Percentiles rank a stretch among this genome's conserved stretches.
These are phyloP conservation scores for Agrochola macilenta DNA, from an alignment of 2,888 invertebrate species.

Conservation along the genomic window DNA sequence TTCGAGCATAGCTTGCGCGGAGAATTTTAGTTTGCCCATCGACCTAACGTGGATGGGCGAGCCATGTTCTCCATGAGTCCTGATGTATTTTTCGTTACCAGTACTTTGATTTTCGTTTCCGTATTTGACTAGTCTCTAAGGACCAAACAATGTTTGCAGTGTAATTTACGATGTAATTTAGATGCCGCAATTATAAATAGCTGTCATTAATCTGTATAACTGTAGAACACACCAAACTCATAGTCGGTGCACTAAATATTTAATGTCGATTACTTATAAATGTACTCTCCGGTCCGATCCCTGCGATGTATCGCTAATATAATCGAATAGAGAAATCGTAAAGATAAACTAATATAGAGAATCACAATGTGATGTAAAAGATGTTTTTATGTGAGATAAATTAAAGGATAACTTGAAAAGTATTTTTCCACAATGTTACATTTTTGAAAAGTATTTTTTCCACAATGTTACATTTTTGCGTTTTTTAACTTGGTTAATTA, in stretches of 20 bases:
- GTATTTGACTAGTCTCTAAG: slow-evolving; percentile 88
- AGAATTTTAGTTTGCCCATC: slow-evolving; percentile 73
- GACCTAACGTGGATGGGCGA: slow-evolving; percentile 68
- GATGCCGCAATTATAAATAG: slow-evolving; percentile 71
- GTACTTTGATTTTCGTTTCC: slow-evolving; percentile 84
- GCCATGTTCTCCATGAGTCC: slow-evolving; percentile 79
- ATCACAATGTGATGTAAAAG: slow-evolving; percentile 90
- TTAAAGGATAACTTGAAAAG: slow-evolving; percentile 87
- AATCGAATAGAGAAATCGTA: slow-evolving; percentile 77
- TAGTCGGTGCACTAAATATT: slow-evolving; percentile 71
- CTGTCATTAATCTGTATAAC: slow-evolving; percentile 69
- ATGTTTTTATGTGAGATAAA: slow-evolving; percentile 88
- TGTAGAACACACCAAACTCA: slow-evolving; percentile 69
- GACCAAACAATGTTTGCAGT: slow-evolving; percentile 84
- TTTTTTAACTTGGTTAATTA: slow-evolving; percentile 86
- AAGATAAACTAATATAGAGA: slow-evolving; percentile 81
- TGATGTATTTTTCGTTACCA: slow-evolving; percentile 86
- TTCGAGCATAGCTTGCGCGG: slow-evolving; percentile 88
- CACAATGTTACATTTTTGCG: slow-evolving; percentile 86
- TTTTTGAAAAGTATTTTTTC: slow-evolving; percentile 88
- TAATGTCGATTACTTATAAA: slow-evolving; percentile 70
- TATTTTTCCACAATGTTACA: slow-evolving; percentile 89
- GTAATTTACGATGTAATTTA: slow-evolving; percentile 72
- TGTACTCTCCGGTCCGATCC: slow-evolving; percentile 72
- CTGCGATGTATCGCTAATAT: slow-evolving; percentile 70